Base-by-base conservation (phyloP, 2,113 vertebrate genomes). In the Lagopus muta region DNA sequence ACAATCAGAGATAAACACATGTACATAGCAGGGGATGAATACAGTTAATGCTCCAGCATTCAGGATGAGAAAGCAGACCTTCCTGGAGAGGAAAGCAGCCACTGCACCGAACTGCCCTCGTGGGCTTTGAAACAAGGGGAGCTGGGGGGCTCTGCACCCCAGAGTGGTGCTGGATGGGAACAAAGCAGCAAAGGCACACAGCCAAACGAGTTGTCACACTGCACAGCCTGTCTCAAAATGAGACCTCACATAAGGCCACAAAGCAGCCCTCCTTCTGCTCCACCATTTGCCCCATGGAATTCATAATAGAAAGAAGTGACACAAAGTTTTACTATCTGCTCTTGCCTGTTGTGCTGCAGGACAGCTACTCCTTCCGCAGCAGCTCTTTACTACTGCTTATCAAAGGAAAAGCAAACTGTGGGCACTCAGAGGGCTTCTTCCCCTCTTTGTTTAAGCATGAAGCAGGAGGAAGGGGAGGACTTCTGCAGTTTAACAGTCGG, bases 121-220 rank as follows among this genome's bases (percentile, higher is more conserved):
- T 58, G 40, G 61, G 70, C 64, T 71, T 62, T 36, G 38, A 14
- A 76, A 47, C 14, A 27, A 61, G 75, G 10, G 30, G 57, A 88
- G 66, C 27, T 40, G 34, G 84, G 70, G 66, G 48, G 55, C n/a
- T 18, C 1, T 2, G 13, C 4, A 12, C 4, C 50, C 43, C 69
- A 66, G 80, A 0, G 0, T 1, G 2, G 47, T 75, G 48, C 0
- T 18, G 54, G 30, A 57, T 32, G 30, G 54, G 16, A 32, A 55
- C 28, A 32, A 18, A 55, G 54, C 28, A 32, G 54, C 16, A 57
- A 32, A 57, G 54, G 10, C 10, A 7, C 54, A 57, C 54, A 32
- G 54, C 54, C 32, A 16, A 57, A 57, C 1, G 10, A 57, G 17
- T 24, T 50, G 54, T 30, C 38, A 69, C 0, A 28, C n/a, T 82